Evolutionary conservation across 2,797 vertebrate genomes (phyloP), one percentile per base, ranked within the genome.

Genomic region (Thalassophryne amazonica): DNA sequence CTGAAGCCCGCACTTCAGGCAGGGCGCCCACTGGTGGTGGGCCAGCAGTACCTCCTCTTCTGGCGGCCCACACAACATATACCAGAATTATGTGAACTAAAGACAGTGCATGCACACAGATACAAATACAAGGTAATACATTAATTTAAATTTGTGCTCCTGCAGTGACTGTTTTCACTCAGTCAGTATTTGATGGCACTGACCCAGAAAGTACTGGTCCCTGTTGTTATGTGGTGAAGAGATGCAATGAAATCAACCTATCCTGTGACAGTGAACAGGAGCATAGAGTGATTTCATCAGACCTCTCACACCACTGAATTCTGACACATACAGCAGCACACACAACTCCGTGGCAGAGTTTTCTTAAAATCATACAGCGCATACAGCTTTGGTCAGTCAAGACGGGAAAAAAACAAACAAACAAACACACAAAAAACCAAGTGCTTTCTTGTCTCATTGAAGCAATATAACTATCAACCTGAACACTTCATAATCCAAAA

Each of bases 231-330:
- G 62, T 74, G 78, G 82, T 55, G 46, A 85, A 89, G 88, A 91
- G 73, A 87, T 42, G 46, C 80, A 76, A 94, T 93, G 92, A 95
- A 94, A 92, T 84, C 93, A 90, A 86, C 91, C 93, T 93, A 93
- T 93, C 92, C 92, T 90, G 89, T 42, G 18, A n/a, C 20, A 65
- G 36, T 30, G 24, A 64, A 45, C 91, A 91, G 92, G 91, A 80
- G 63, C 83, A 89, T 92, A 93, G 92, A 86, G 78, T 69, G 88
- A 90, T 91, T 95, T 94, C 93, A 94, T 92, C 90, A 92, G 82
- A 86, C 47, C 61, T 81, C 92, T 88, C 67, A 59, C 59, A 76
- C 89, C 88, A 85, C n/a, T n/a, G n/a, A n/a, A n/a, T n/a, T n/a
- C n/a, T n/a, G n/a, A n/a, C n/a, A n/a, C n/a, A n/a, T n/a, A n/a